Evolutionary conservation across 2,797 vertebrate genomes (phyloP).

Genomic region (Anniella stebbinsi): DNA sequence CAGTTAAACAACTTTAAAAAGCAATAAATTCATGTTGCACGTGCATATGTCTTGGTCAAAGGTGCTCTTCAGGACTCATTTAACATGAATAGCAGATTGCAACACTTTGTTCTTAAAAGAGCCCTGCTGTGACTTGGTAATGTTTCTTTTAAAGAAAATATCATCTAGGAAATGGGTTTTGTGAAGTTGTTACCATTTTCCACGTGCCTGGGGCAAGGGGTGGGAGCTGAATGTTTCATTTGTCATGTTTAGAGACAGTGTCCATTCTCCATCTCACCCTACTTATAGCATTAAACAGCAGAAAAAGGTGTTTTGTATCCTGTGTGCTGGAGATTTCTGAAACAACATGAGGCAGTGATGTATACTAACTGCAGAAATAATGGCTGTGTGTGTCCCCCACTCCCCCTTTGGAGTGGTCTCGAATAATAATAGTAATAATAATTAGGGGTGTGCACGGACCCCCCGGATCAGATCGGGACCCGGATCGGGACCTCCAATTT

Average conservation of each 20-base stretch:
- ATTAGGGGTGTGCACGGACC: too few species aligned
- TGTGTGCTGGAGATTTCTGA: background rate
- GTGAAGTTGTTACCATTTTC: background rate
- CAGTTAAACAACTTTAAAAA: conserved; percentile 49
- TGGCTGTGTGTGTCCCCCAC: background rate
- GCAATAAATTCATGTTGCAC: conserved; percentile 47
- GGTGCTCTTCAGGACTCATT: background rate
- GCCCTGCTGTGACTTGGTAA: background rate
- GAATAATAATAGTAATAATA: too few species aligned
- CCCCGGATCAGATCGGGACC: too few species aligned
- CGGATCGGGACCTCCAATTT: too few species aligned
- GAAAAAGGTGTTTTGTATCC: background rate
- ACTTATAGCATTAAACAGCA: background rate
- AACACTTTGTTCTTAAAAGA: background rate
- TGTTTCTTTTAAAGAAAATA: background rate
- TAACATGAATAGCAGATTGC: background rate
- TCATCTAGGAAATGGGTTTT: background rate
- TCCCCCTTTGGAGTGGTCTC: background rate
- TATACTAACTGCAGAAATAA: background rate
- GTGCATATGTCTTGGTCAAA: background rate
- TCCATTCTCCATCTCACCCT: background rate
- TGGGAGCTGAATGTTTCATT: background rate
- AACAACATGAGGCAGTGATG: background rate
- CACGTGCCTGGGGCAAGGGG: background rate
- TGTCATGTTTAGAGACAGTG: background rate